Evolutionary conservation across 2,888 invertebrate genomes (phyloP).

Genomic region (Barypeithes pellucidus): DNA sequence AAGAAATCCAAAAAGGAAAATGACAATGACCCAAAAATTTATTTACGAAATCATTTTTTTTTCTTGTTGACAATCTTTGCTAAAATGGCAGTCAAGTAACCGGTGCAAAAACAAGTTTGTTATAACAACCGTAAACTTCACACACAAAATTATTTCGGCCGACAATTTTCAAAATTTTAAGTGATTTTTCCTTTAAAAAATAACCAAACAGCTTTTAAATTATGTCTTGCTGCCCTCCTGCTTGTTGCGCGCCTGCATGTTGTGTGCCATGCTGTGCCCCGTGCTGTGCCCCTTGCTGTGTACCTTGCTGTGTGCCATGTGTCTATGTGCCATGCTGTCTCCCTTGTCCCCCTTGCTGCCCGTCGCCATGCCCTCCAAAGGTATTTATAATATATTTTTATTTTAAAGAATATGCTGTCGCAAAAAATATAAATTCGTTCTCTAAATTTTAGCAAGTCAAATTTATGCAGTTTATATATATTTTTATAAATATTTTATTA

Average conservation of each 20-base stretch:
- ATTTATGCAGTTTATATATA: too few relatives aligned
- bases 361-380: slow-evolving; percentile 37
- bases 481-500: too few relatives aligned
- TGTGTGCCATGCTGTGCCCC: slow-evolving; percentile 55
- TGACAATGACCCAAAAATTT: slow-evolving; percentile 36
- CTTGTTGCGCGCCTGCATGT: slow-evolving; percentile 55
- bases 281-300: slow-evolving; percentile 55
- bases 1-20: slow-evolving; percentile 9
- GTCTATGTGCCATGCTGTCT: slow-evolving; percentile 49
- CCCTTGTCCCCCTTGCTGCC: slow-evolving; percentile 42
- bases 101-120: slow-evolving; percentile 31
- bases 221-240: slow-evolving; percentile 57
- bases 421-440: too few relatives aligned
- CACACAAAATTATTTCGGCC: slow-evolving; percentile 24
- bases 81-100: slow-evolving; percentile 12
- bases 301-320: slow-evolving; percentile 59
- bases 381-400: slow-evolving; percentile 27
- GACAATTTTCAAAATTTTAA: slow-evolving; percentile 36
- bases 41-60: slow-evolving; percentile 21
- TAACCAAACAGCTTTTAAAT: slow-evolving; percentile 37
- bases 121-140: slow-evolving; percentile 34
- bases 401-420: neutral
- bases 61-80: neutral
- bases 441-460: too few relatives aligned
- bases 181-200: slow-evolving; percentile 29